phyloP scores from a whole-genome alignment of 2,888 invertebrate genomes.

The Clistopyga incitator region DNA sequence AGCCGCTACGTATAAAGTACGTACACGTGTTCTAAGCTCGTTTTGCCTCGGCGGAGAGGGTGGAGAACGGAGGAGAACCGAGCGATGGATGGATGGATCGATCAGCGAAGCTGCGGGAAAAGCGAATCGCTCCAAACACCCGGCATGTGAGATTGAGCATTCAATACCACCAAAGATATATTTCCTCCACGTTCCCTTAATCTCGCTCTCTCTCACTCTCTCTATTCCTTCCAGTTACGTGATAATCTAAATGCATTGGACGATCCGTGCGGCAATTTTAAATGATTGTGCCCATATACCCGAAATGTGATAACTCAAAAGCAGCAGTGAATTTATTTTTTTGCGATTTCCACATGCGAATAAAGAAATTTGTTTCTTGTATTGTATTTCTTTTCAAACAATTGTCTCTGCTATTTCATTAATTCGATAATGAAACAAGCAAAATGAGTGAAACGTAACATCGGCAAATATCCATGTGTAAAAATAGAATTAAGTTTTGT shows the following conservation, averaged over 20 bases:
- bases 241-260: slow-evolving; percentile 18
- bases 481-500: too few species aligned
- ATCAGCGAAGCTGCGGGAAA: slow-evolving; percentile 49
- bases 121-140: slow-evolving; percentile 29
- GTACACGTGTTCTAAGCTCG: slow-evolving; percentile 50
- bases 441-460: too few species aligned
- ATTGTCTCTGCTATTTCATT: too few species aligned
- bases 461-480: too few species aligned
- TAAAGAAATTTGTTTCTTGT: too few species aligned
- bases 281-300: too few species aligned
- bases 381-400: too few species aligned
- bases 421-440: too few species aligned
- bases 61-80: slow-evolving; percentile 27
- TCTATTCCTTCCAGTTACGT: slow-evolving; percentile 20
- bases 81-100: slow-evolving; percentile 45
- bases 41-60: slow-evolving; percentile 10
- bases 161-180: slow-evolving; percentile 23
- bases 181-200: slow-evolving; percentile 10
- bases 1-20: slow-evolving; percentile 46
- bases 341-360: too few species aligned
- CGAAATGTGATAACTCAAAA: too few species aligned
- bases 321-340: too few species aligned
- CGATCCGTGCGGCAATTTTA: not conserved
- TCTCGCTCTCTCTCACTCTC: not conserved
- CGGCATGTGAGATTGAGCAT: slow-evolving; percentile 17